Conservation (phyloP, 1,140 invertebrate genomes). For the Copidosoma floridanum region DNA sequence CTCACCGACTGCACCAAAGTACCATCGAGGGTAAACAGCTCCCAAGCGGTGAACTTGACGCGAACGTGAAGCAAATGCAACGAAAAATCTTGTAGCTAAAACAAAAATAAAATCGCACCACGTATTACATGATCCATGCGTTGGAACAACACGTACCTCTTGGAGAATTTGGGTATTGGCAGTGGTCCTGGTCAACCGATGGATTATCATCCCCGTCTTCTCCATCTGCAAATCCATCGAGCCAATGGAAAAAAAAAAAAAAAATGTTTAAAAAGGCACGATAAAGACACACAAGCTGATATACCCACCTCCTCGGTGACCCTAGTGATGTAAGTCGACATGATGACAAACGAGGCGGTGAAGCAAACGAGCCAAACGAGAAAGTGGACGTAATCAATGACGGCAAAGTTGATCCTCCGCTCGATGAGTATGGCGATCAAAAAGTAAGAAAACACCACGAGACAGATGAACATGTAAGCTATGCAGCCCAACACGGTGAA, state of each 20-base stretch:
- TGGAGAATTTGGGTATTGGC: background rate
- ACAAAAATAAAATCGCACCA: background rate
- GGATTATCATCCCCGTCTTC: background rate
- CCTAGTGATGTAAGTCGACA: background rate
- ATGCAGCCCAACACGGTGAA: background rate
- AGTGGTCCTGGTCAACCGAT: background rate
- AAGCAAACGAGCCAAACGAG: background rate
- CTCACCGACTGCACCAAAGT: constrained; percentile 33
- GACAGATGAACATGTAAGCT: background rate
- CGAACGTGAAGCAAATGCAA: constrained; percentile 30
- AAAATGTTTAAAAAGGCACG: background rate
- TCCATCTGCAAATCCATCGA: constrained; percentile 1
- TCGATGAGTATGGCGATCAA: background rate
- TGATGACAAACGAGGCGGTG: background rate
- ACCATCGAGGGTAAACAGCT: constrained; percentile 31
- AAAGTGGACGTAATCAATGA: too few species aligned
- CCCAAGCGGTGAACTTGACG: constrained; percentile 35
- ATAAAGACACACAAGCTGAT: too few species aligned
- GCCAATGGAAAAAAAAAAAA: background rate
- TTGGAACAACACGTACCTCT: constrained; percentile 4
- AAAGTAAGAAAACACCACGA: background rate
- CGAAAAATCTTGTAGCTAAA: constrained; percentile 25
- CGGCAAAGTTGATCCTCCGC: background rate
- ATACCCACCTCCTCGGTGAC: background rate
- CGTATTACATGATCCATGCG: too few species aligned